phyloP scores from a whole-genome alignment of 1,140 invertebrate species.

The Coelopa frigida region DNA sequence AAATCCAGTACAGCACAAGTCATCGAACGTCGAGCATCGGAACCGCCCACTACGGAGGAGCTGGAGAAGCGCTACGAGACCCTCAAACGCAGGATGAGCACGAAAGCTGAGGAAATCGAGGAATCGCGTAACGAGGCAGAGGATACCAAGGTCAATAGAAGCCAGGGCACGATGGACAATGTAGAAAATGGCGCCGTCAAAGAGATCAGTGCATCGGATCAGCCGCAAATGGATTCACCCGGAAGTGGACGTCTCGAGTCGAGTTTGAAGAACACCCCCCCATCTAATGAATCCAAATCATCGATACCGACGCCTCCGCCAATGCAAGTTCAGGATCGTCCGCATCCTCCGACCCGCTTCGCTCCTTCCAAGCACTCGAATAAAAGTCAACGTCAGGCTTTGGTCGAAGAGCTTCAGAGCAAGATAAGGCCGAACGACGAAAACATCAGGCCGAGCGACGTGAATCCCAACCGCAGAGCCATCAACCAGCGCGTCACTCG shows the following conservation, averaged over 20 bases:
- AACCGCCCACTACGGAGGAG: slow-evolving; percentile 38
- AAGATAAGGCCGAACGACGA: slow-evolving; percentile 32
- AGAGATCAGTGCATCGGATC: neutral
- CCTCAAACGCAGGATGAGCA: slow-evolving; percentile 35
- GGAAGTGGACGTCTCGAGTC: no score
- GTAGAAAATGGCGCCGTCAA: neutral
- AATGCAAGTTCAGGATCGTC: no score
- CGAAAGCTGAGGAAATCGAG: slow-evolving; percentile 16
- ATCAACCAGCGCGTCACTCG: slow-evolving; percentile 3
- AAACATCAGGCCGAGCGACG: slow-evolving; percentile 33
- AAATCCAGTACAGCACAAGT: slow-evolving; percentile 1
- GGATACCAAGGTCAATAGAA: slow-evolving; percentile 24
- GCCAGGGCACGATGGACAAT: no score
- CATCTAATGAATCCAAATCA: no score
- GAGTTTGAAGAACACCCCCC: no score
- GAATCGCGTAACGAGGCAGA: slow-evolving; percentile 16
- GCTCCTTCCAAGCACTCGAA: no score
- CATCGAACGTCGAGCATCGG: slow-evolving; percentile 32
- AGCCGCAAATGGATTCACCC: no score
- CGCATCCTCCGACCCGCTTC: no score
- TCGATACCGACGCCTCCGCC: neutral
- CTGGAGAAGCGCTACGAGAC: slow-evolving; percentile 35
- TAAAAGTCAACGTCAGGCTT: slow-evolving; percentile 21
- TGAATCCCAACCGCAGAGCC: slow-evolving; percentile 27
- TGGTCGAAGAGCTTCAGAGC: slow-evolving; percentile 35